phyloP scores from a whole-genome alignment of 2,888 invertebrate species.

The Catocala fraxini region DNA sequence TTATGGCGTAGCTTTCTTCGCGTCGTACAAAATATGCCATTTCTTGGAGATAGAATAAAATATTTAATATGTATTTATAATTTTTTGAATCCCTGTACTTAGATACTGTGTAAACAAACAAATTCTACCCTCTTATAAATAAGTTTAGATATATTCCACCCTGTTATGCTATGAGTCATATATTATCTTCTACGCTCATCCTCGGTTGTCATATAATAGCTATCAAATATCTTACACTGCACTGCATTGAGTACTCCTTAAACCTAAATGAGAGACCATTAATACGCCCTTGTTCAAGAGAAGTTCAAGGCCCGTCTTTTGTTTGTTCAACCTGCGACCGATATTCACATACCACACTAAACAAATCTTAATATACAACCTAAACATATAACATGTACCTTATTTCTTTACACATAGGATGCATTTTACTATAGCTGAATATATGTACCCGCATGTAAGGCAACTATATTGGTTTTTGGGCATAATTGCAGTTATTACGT shows the following conservation, averaged over 20 bases:
- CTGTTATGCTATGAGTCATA: constrained; percentile 4
- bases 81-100: no score
- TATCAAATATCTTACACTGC: constrained; percentile 7
- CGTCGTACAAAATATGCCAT: no score
- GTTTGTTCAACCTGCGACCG: constrained; percentile 38
- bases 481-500: constrained; percentile 10
- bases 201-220: constrained; percentile 5
- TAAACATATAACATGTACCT: background rate
- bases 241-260: constrained; percentile 34
- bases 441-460: background rate
- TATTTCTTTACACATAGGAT: background rate
- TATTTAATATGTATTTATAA: no score
- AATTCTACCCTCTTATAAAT: no score
- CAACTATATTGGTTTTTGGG: background rate
- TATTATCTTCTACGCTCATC: constrained; percentile 13
- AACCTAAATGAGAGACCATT: constrained; percentile 34
- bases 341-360: constrained; percentile 14
- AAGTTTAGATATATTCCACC: no score
- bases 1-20: no score
- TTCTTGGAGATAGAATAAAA: no score
- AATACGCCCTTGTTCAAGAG: constrained; percentile 43
- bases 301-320: constrained; percentile 48
- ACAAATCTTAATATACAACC: background rate
- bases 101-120: no score
- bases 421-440: background rate